phyloP scores from a whole-genome alignment of 1,140 invertebrate genomes.

The Trissolcus basalis region DNA sequence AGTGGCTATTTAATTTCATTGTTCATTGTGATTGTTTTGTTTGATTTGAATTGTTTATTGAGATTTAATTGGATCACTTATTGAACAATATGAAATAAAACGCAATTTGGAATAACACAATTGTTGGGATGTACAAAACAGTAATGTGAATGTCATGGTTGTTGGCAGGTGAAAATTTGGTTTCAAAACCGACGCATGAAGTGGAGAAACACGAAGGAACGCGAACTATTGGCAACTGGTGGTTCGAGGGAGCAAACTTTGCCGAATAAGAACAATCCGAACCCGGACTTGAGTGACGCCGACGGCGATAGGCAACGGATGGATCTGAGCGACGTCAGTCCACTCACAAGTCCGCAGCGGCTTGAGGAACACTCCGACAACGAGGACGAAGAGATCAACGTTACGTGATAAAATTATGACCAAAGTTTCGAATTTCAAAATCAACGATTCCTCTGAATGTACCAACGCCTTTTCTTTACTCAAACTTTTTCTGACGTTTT shows the following conservation, averaged over 20 bases:
- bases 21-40: too few species aligned
- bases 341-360: constrained; percentile 75
- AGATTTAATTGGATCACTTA: too few species aligned
- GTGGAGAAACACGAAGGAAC: constrained; percentile 97
- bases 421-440: constrained; percentile 14
- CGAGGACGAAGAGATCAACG: constrained; percentile 88
- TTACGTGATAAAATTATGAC: constrained; percentile 82
- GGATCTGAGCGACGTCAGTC: constrained; percentile 76
- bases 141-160: neutral
- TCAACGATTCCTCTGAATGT: neutral
- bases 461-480: too few species aligned
- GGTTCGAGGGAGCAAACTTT: constrained; percentile 95
- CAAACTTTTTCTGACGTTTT: too few species aligned
- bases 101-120: too few species aligned
- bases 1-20: too few species aligned
- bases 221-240: constrained; percentile 93
- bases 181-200: constrained; percentile 98
- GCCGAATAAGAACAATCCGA: constrained; percentile 97
- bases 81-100: too few species aligned
- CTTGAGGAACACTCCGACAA: constrained; percentile 81
- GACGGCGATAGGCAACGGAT: constrained; percentile 84
- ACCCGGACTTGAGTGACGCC: constrained; percentile 95
- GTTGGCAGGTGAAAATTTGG: constrained; percentile 95
- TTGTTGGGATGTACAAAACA: too few species aligned
- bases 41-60: too few species aligned